Evolutionary conservation across 2,888 invertebrate genomes (phyloP), one percentile per base, ranked within the genome.

Genomic region (Dolichomitus sp.): DNA sequence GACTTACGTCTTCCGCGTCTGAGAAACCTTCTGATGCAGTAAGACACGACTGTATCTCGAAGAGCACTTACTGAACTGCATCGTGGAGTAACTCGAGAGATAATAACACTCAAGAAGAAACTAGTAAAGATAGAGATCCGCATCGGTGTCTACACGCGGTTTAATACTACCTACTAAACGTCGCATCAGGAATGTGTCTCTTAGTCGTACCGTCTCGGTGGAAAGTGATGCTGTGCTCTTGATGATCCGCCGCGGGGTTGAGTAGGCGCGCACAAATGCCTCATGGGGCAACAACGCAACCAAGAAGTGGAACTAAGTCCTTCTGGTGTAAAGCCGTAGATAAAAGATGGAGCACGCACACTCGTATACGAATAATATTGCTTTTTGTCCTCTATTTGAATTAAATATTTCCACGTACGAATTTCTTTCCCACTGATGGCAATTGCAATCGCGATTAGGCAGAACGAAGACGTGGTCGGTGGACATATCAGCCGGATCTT

Each of bases 81-180:
- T 30, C n/a, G 12, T 9, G 17, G 33, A 30, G 17, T 17, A 63
- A 85, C 85, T 84, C 81, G 85, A 75, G 72, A 85, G 89, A 90
- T 90, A 90, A 91, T 90, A 90, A 90, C 87, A 50, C 83, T 85
- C 74, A 72, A 78, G 89, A 90, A 89, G 90, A 89, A 89, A 89
- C 89, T 87, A 86, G 88, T 87, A 42, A 45, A 50, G 50, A 52
- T 33, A 73, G 61, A 68, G 61, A 73, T 68, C 50, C 66, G 66
- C 66, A 68, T 68, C 33, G 33, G 50, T 17, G 48, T 66, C 30
- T 33, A 17, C 66, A 37, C 30, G 33, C 33, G 57, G 57, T 50
- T 68, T 50, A 33, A 50, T 68, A 68, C 33, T 48, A 33, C 17
- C 48, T 50, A 33, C 48, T 63, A 48, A 48, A 66, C 30, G 66